Percentiles rank a stretch among this genome's conserved stretches.
Conservation (phyloP, 1,140 invertebrate genomes). For the Argopecten irradians region DNA sequence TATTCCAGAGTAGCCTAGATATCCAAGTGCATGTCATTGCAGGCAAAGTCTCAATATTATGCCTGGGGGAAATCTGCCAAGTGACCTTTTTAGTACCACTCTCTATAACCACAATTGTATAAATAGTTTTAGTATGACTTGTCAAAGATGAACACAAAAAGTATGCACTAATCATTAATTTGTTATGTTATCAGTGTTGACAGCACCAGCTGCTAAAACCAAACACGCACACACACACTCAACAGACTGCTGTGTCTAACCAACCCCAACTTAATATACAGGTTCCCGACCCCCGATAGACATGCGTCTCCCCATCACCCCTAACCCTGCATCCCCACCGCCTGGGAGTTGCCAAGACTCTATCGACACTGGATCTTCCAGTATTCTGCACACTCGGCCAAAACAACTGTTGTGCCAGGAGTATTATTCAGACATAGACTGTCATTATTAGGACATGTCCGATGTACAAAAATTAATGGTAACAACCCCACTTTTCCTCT, state of each 20-base stretch:
- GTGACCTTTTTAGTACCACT: background rate
- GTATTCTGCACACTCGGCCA: background rate
- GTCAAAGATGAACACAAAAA: constrained; percentile 8
- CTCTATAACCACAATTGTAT: background rate
- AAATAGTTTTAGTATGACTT: background rate
- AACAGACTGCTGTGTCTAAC: constrained; percentile 13
- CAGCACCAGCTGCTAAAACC: constrained; percentile 6
- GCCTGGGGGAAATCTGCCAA: background rate
- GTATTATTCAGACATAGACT: constrained; percentile 14
- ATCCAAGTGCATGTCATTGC: background rate
- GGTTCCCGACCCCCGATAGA: background rate
- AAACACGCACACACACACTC: constrained; percentile 5
- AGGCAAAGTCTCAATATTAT: background rate
- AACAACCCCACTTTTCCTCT: background rate
- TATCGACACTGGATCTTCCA: background rate
- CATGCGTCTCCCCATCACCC: background rate
- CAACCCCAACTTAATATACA: background rate
- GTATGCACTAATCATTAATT: constrained; percentile 1
- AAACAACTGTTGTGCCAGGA: constrained; percentile 12
- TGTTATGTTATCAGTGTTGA: background rate
- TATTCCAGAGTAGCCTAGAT: background rate
- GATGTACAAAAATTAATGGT: background rate
- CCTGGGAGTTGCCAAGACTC: background rate
- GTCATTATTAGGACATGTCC: background rate
- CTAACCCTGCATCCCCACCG: background rate